A percentile compares a stretch with the other conserved stretches of the same genome.
phyloP scores from a whole-genome alignment of 2,113 vertebrate genomes.

The Paratilapia polleni region DNA sequence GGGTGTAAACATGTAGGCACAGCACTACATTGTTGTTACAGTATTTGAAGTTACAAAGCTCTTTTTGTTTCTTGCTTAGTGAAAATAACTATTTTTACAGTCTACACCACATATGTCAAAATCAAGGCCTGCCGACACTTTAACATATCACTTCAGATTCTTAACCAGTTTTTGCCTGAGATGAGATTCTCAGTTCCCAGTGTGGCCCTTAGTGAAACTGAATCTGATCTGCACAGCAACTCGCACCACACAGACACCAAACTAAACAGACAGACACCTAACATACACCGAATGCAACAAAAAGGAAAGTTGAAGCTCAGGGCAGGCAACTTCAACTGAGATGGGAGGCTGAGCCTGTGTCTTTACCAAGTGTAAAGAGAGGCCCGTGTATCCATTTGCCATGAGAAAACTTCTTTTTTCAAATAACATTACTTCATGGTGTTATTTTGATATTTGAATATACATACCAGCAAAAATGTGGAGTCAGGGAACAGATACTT shows the following conservation, averaged over 20 bases:
- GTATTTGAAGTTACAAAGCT: too few species aligned
- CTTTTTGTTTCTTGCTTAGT: background rate
- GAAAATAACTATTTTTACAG: background rate
- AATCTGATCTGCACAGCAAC: too few species aligned
- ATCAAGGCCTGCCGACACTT: background rate
- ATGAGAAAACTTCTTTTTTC: too few species aligned
- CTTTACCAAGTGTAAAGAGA: background rate
- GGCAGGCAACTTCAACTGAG: background rate
- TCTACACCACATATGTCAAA: background rate
- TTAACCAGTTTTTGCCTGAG: background rate
- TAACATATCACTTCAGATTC: accelerated
- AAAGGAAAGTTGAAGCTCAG: background rate
- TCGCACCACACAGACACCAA: too few species aligned
- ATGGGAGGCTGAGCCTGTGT: background rate
- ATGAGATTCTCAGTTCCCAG: too few species aligned
- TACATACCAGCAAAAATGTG: too few species aligned
- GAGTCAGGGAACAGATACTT: too few species aligned
- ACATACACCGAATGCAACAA: background rate
- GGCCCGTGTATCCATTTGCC: background rate
- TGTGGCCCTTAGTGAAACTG: too few species aligned
- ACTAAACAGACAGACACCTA: background rate
- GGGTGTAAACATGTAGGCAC: background rate
- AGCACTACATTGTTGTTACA: accelerated
- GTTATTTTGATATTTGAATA: too few species aligned
- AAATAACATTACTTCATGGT: too few species aligned